These are phyloP conservation scores for Acanthurus tractus DNA, from an alignment of 2,797 vertebrate species.

Conservation along the genomic window DNA sequence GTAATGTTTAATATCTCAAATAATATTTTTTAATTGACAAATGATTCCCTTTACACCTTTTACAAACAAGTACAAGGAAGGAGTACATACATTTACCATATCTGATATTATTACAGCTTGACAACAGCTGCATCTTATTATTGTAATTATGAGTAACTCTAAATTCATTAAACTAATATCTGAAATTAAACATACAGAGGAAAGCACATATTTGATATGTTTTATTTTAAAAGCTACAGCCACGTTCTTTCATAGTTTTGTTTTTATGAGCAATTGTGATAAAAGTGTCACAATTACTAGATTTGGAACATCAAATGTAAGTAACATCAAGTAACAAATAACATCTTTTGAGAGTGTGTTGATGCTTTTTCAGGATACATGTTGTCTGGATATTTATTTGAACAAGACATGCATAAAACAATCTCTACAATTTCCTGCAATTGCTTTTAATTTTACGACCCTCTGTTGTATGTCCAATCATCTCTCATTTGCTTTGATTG, in stretches of 20 bases:
- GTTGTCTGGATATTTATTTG: slow-evolving; percentile 57
- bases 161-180: slow-evolving; percentile 49
- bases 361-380: slow-evolving; percentile 18
- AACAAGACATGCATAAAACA: slow-evolving; percentile 64
- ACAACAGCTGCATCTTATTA: slow-evolving; percentile 60
- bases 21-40: slow-evolving; percentile 23
- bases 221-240: slow-evolving; percentile 3
- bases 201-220: slow-evolving; percentile 16
- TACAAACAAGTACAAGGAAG: slow-evolving; percentile 31
- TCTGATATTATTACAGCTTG: slow-evolving; percentile 54
- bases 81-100: slow-evolving; percentile 11
- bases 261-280: slow-evolving; percentile 21
- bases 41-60: slow-evolving; percentile 45
- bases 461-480: slow-evolving; percentile 72
- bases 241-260: slow-evolving; percentile 7
- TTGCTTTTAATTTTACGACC: slow-evolving; percentile 69
- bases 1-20: slow-evolving; percentile 28
- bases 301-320: slow-evolving; percentile 31
- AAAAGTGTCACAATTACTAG: slow-evolving; percentile 33
- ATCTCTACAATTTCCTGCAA: slow-evolving; percentile 61
- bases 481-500: slow-evolving; percentile 75
- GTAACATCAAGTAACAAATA: slow-evolving; percentile 18
- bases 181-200: slow-evolving; percentile 28
- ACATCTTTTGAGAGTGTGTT: slow-evolving; percentile 10
- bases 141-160: slow-evolving; percentile 52